Conservation (phyloP, 2,888 invertebrate genomes). For the Siphonodentalium dalli region DNA sequence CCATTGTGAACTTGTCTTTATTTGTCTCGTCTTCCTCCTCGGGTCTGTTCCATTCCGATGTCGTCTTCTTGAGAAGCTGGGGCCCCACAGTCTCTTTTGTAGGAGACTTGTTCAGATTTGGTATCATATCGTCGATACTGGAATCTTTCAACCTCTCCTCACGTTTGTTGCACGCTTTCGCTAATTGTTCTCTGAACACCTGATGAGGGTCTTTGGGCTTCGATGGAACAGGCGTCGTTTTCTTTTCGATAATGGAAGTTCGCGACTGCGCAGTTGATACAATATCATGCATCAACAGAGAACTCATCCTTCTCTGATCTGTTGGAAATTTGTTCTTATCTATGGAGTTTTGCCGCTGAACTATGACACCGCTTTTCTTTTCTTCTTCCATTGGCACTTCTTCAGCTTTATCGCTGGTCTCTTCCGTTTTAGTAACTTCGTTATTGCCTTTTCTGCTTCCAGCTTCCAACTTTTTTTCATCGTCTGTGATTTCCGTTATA, state of each 20-base stretch:
- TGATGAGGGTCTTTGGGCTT: conserved; percentile 46
- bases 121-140: conserved; percentile 34
- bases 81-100: conserved; percentile 5
- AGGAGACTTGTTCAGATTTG: conserved; percentile 19
- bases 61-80: conserved; percentile 11
- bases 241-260: conserved; percentile 37
- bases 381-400: neutral
- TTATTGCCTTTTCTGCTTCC: neutral
- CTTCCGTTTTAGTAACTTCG: neutral
- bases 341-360: neutral
- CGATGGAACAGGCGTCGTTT: conserved; percentile 35
- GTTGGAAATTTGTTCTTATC: too few species aligned
- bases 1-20: conserved; percentile 19
- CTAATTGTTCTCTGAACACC: conserved; percentile 42
- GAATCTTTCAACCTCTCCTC: conserved; percentile 34
- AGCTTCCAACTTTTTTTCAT: neutral
- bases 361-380: neutral
- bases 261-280: conserved; percentile 42
- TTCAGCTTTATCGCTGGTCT: neutral
- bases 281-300: conserved; percentile 50
- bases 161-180: conserved; percentile 37
- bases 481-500: neutral
- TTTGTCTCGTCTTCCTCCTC: conserved; percentile 4
- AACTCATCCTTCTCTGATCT: conserved; percentile 32
- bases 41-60: conserved; percentile 1